Conservation (phyloP, 2,113 vertebrate species). For the Pyxicephalus adspersus region DNA sequence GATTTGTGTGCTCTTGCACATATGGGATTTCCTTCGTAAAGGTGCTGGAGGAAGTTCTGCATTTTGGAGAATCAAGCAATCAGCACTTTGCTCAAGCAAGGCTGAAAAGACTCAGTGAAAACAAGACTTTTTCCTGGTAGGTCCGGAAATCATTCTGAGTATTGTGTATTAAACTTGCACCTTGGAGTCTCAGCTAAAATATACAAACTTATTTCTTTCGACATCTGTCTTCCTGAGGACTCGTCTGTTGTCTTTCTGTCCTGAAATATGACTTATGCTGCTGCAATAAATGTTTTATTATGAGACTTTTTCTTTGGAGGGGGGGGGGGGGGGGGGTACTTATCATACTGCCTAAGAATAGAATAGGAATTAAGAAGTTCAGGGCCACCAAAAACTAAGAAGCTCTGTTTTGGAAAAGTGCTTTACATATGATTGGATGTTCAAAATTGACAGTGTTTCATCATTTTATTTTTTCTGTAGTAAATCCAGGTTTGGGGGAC, state of each 20-base stretch:
- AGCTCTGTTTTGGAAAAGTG: too few relatives aligned
- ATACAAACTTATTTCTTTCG: background rate
- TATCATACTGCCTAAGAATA: too few relatives aligned
- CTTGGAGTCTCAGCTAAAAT: background rate
- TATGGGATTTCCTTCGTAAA: slow-evolving; percentile 16
- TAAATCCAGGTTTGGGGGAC: too few relatives aligned
- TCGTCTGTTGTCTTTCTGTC: background rate
- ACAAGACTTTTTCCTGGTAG: slow-evolving; percentile 10
- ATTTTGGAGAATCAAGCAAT: slow-evolving; percentile 11
- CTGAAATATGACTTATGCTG: background rate
- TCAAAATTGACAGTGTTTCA: too few relatives aligned
- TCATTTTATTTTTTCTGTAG: too few relatives aligned
- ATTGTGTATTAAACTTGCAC: background rate
- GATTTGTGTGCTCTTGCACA: background rate
- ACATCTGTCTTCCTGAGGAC: slow-evolving; percentile 10
- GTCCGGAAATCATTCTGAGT: background rate
- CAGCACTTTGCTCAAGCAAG: background rate
- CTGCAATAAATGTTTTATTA: too few relatives aligned
- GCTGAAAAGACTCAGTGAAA: slow-evolving; percentile 5
- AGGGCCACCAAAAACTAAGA: too few relatives aligned
- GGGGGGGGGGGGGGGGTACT: too few relatives aligned
- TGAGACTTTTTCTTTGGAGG: too few relatives aligned
- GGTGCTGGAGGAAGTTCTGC: background rate
- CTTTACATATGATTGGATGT: too few relatives aligned
- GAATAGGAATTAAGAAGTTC: too few relatives aligned